Base-by-base conservation (phyloP, 2,888 invertebrate species). In the Drosophila paucipuncta region DNA sequence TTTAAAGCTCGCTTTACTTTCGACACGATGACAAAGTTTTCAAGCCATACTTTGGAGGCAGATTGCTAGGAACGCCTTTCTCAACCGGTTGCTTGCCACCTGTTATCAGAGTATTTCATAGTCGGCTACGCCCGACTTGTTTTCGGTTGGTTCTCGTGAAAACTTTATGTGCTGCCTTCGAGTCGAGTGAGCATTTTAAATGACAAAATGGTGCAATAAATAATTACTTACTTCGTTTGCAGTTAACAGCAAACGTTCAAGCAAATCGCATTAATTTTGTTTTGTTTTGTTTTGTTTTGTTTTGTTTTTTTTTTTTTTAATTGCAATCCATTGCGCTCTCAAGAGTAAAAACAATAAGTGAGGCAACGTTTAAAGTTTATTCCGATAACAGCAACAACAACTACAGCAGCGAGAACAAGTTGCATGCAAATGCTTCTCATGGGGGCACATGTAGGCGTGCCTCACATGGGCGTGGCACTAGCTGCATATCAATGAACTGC, bases 401-500 rank as follows among this genome's bases (percentile, higher is more conserved):
- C 41, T 18, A 13, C 33, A 31, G n/a, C 16, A 55, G 35, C 11
- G 49, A 25, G 43, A 28, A 25, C n/a, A 39, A 49, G 54, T 54
- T 58, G 13, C 53, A 72, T 68, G 65, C 66, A 64, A 76, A 68
- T 73, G 37, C 75, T 59, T 52, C 41, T 25, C 41, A 55, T 69
- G 33, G 25, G 52, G 43, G 3, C 22, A 53, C 65, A 71, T 70
- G 61, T 68, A 67, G 75, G 49, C 64, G 64, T 30, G 47, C 25
- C 41, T 68, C 69, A 63, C 33, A 58, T 52, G 76, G 81, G 82
- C 82, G 85, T 82, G 85, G 73, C 79, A 50, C 68, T 62, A 66
- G 61, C 70, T 78, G 85, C 74, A 79, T 79, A 81, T 78, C 84
- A 83, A 77, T 87, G 87, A 89, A 84, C 86, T 78, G 82, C 78